Base-by-base conservation (phyloP, 2,113 vertebrate genomes). In the Baryphthengus martii region DNA sequence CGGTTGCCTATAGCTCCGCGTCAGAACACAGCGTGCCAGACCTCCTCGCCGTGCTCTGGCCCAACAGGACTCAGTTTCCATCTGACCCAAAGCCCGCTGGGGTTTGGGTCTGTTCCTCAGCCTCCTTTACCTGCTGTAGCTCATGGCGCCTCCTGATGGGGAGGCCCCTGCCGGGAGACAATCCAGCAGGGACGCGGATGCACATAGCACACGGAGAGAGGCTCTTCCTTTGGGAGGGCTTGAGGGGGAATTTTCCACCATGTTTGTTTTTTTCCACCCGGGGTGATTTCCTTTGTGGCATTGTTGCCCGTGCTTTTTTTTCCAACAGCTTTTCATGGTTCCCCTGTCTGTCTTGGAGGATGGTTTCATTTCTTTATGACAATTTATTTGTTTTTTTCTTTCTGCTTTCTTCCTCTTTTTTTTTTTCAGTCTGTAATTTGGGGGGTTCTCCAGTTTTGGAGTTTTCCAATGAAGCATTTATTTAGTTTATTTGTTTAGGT, bases 1-100 rank as follows among this genome's bases (percentile, higher is more conserved):
- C 3, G 0, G 40, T 42, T 21, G 9, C 61, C 17, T 15, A 1
- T 37, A 14, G 37, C 39, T 29, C 37, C 2, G 0, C 19, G 55
- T 17, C 10, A 31, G 14, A 17, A 31, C 2, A 8, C 14, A 10
- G 39, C 1, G 0, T 8, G 59, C 17, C 6, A 1, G 21, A 45
- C 42, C 49, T 47, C 37, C 47, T 79, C 15, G 31, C 20, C 20
- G 1, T 35, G 50, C 35, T 52, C 47, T 37, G 39, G 37, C 13
- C 24, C 29, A 65, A 25, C 8, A 2, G 15, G 37, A 39, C 50
- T 29, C 39, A 2, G 50, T 47, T 33, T 19, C 3, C 2, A 49
- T 12, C 37, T 1, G 5, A 9, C 17, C 44, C 12, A 50, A 82
- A 15, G 21, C 25, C 10, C 16, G 1, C 26, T 6, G 35, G 33